phyloP scores from a whole-genome alignment of 2,888 invertebrate species.

The Heliconius sara region DNA sequence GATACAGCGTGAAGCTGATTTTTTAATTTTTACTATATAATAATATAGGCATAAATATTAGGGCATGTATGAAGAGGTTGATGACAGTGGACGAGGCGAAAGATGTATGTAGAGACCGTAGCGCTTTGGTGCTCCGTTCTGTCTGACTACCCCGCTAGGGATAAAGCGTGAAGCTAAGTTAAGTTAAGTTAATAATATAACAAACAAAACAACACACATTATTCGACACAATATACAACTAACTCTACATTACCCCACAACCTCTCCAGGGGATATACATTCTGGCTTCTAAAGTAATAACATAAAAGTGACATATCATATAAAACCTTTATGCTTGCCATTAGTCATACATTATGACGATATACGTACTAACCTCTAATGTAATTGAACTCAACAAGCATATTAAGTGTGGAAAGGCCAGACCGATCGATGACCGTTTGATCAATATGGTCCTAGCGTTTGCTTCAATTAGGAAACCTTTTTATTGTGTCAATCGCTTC shows the following conservation, averaged over 20 bases:
- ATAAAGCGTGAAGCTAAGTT: too few relatives aligned
- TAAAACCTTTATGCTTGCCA: slow-evolving; percentile 40
- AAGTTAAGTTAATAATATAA: too few relatives aligned
- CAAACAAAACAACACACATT: background rate
- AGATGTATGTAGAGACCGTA: too few relatives aligned
- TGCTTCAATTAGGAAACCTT: slow-evolving; percentile 48
- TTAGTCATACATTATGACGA: slow-evolving; percentile 39
- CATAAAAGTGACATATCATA: slow-evolving; percentile 39
- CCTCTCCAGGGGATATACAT: slow-evolving; percentile 35
- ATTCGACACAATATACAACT: slow-evolving; percentile 16
- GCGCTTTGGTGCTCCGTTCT: too few relatives aligned
- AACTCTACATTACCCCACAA: background rate
- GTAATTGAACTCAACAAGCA: slow-evolving; percentile 48
- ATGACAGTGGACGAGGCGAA: too few relatives aligned
- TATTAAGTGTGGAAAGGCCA: slow-evolving; percentile 44
- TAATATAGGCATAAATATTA: too few relatives aligned
- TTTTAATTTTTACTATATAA: too few relatives aligned
- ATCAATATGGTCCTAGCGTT: slow-evolving; percentile 48
- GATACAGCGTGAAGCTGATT: too few relatives aligned
- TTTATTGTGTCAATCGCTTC: slow-evolving; percentile 39
- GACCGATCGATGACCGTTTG: slow-evolving; percentile 49
- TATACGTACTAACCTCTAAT: slow-evolving; percentile 39
- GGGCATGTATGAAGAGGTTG: too few relatives aligned
- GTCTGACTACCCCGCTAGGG: too few relatives aligned
- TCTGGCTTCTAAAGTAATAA: slow-evolving; percentile 41